Conservation (phyloP, 1,140 invertebrate genomes). For the Drosophila melanogaster region DNA sequence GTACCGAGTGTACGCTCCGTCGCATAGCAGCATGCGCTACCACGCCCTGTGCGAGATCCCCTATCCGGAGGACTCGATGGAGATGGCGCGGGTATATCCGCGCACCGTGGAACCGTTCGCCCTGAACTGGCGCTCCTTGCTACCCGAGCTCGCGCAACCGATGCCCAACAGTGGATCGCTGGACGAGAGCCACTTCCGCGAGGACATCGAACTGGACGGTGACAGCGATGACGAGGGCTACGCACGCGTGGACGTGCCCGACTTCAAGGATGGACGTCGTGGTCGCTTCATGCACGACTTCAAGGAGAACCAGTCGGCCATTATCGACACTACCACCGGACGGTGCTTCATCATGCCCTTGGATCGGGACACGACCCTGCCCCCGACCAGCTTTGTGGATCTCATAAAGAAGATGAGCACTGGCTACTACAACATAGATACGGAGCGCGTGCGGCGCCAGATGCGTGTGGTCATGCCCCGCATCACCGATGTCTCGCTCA, state of each 20-base stretch:
- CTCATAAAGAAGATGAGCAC: slow-evolving; percentile 92
- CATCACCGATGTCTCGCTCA: slow-evolving; percentile 87
- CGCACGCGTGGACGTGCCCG: slow-evolving; percentile 92
- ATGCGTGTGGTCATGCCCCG: slow-evolving; percentile 91
- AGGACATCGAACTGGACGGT: slow-evolving; percentile 91
- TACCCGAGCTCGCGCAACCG: slow-evolving; percentile 48
- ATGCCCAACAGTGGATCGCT: slow-evolving; percentile 16
- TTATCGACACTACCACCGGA: slow-evolving; percentile 90
- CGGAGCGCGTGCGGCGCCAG: slow-evolving; percentile 90
- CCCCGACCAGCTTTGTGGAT: slow-evolving; percentile 91
- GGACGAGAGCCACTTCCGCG: slow-evolving; percentile 88
- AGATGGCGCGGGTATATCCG: slow-evolving; percentile 76
- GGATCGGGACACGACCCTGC: slow-evolving; percentile 90
- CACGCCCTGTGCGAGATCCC: slow-evolving; percentile 89
- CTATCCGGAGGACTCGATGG: slow-evolving; percentile 85
- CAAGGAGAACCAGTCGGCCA: slow-evolving; percentile 90
- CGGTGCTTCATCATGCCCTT: slow-evolving; percentile 96
- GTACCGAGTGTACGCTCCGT: slow-evolving; percentile 90
- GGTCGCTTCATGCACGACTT: slow-evolving; percentile 96
- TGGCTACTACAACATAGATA: slow-evolving; percentile 94
- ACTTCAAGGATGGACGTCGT: slow-evolving; percentile 90
- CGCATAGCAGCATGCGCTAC: slow-evolving; percentile 87
- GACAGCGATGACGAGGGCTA: slow-evolving; percentile 87
- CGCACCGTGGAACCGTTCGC: slow-evolving; percentile 68
- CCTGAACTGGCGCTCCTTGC: slow-evolving; percentile 69